These are phyloP conservation scores for Dendrocincla fuliginosa DNA, from an alignment of 2,797 vertebrate species.

Conservation along the genomic window DNA sequence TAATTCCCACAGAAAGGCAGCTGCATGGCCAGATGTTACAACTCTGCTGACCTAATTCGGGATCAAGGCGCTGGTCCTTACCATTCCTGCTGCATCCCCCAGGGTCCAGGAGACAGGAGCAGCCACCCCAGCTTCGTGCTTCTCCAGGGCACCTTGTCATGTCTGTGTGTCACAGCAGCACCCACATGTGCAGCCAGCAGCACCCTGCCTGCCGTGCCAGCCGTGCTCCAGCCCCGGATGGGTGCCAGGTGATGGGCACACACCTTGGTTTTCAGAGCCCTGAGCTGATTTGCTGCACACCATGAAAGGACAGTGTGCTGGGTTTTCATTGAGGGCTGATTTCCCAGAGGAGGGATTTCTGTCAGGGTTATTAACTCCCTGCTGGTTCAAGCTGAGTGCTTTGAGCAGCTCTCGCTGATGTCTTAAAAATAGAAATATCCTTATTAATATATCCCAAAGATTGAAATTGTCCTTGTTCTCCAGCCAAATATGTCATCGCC, in stretches of 20 bases:
- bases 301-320: fast-evolving
- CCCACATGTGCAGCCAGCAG: fast-evolving
- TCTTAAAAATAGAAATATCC: not conserved
- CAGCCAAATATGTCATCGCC: not conserved
- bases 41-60: not conserved
- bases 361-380: not conserved
- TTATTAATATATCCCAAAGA: not conserved
- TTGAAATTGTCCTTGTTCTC: not conserved
- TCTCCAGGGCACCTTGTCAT: not conserved
- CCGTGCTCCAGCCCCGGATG: fast-evolving
- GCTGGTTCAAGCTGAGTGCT: not conserved
- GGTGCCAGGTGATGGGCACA: fast-evolving
- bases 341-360: not conserved
- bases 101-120: not conserved
- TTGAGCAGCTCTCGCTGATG: not conserved
- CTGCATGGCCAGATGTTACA: not conserved
- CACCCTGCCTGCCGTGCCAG: fast-evolving
- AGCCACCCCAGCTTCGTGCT: too few relatives aligned
- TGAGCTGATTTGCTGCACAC: not conserved
- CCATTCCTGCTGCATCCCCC: not conserved
- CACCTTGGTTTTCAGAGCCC: fast-evolving
- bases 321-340: not conserved
- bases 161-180: not conserved
- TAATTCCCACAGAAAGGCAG: not conserved
- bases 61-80: fast-evolving